These are phyloP conservation scores for Arrhamphus sclerolepis DNA, from an alignment of 2,797 vertebrate species.

Conservation along the genomic window DNA sequence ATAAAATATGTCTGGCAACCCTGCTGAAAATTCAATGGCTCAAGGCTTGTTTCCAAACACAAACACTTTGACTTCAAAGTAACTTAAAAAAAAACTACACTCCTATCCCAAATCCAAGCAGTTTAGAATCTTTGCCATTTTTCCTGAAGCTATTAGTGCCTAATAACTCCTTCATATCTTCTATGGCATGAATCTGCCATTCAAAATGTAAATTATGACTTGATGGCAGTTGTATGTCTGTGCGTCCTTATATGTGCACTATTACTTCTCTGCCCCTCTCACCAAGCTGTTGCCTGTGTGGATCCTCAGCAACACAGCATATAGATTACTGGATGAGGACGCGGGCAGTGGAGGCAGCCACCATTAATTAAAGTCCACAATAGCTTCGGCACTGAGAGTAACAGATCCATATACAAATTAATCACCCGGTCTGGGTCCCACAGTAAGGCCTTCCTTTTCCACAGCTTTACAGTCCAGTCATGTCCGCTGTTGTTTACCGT, in stretches of 20 bases:
- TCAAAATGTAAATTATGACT: slow-evolving; percentile 75
- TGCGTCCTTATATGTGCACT: slow-evolving; percentile 22
- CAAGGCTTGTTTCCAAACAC: slow-evolving; percentile 50
- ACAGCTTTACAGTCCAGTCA: slow-evolving; percentile 80
- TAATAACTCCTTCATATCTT: slow-evolving; percentile 65
- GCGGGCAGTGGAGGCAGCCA: slow-evolving; percentile 59
- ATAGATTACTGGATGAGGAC: slow-evolving; percentile 73
- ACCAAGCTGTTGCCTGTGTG: slow-evolving; percentile 24
- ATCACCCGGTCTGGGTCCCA: slow-evolving; percentile 74
- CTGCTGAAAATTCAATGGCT: slow-evolving; percentile 56
- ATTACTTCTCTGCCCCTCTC: slow-evolving; percentile 40
- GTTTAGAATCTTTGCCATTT: slow-evolving; percentile 37
- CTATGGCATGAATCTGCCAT: slow-evolving; percentile 56
- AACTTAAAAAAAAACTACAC: slow-evolving; percentile 57
- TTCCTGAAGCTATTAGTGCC: slow-evolving; percentile 39
- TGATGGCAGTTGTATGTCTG: slow-evolving; percentile 58
- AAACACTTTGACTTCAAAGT: slow-evolving; percentile 55
- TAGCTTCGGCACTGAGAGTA: slow-evolving; percentile 71
- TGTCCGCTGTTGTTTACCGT: slow-evolving; percentile 82
- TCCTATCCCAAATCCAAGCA: slow-evolving; percentile 47
- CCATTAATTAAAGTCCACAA: slow-evolving; percentile 83
- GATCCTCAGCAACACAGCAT: slow-evolving; percentile 50
- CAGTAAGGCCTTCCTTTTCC: slow-evolving; percentile 65
- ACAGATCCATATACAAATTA: slow-evolving; percentile 81
- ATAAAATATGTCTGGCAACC: slow-evolving; percentile 39